Evolutionary conservation across 2,888 invertebrate species (phyloP).

Genomic region (Drosophila borborema): DNA sequence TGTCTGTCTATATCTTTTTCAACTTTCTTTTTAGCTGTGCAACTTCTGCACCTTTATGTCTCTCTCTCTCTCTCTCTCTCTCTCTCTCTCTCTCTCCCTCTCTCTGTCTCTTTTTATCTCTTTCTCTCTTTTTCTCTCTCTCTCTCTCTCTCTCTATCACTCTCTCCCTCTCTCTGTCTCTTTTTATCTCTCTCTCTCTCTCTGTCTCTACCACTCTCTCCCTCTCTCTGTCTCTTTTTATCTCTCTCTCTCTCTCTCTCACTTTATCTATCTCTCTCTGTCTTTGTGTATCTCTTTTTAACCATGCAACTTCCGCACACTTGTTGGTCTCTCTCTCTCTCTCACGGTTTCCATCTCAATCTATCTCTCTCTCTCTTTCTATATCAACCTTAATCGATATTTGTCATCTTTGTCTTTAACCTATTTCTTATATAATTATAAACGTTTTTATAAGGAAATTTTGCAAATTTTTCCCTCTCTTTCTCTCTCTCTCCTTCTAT

Average conservation of each 20-base stretch:
- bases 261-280: background rate
- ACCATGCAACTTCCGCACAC: too few species aligned
- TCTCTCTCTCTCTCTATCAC: background rate
- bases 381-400: slow-evolving; percentile 2
- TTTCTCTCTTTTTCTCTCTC: too few species aligned
- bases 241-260: background rate
- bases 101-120: too few species aligned
- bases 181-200: too few species aligned
- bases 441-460: background rate
- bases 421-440: background rate
- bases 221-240: background rate
- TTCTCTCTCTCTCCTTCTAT: background rate
- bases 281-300: too few species aligned
- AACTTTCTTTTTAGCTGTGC: too few species aligned
- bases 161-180: background rate
- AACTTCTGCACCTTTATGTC: too few species aligned
- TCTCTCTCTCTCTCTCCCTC: background rate
- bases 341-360: too few species aligned
- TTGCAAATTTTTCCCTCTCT: background rate
- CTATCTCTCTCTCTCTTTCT: too few species aligned
- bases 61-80: background rate
- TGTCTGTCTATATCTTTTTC: too few species aligned
- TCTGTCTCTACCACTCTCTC: too few species aligned
- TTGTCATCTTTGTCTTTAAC: background rate
- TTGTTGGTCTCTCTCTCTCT: too few species aligned